Conservation (phyloP, 2,888 invertebrate species). For the Chrysopilus asiliformis region DNA sequence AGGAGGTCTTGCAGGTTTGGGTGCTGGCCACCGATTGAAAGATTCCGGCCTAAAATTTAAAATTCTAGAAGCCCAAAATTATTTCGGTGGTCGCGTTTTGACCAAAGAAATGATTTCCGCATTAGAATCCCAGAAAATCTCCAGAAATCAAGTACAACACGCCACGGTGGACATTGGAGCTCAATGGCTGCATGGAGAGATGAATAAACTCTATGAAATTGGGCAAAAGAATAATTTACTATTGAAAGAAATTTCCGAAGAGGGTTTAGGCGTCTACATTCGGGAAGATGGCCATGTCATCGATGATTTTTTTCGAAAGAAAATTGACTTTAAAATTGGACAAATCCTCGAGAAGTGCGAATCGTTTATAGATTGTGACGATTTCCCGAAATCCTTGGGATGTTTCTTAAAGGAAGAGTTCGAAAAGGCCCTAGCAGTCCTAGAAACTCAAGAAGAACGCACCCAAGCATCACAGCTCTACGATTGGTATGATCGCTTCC, state of each 20-base stretch:
- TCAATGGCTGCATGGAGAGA: slow-evolving; percentile 35
- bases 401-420: slow-evolving; percentile 37
- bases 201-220: slow-evolving; percentile 30
- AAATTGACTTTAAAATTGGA: slow-evolving; percentile 40
- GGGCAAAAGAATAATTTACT: slow-evolving; percentile 25
- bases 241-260: slow-evolving; percentile 30
- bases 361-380: slow-evolving; percentile 28
- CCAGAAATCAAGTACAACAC: slow-evolving; percentile 23
- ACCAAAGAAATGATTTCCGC: slow-evolving; percentile 17
- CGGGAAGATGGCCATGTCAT: slow-evolving; percentile 37
- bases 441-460: slow-evolving; percentile 25
- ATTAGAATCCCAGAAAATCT: neutral
- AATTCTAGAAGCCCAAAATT: slow-evolving; percentile 43
- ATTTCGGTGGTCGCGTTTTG: slow-evolving; percentile 45
- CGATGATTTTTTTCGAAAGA: slow-evolving; percentile 36
- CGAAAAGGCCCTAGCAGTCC: slow-evolving; percentile 8
- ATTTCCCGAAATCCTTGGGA: slow-evolving; percentile 33
- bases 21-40: slow-evolving; percentile 15
- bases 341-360: slow-evolving; percentile 39
- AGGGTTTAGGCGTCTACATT: slow-evolving; percentile 43
- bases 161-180: slow-evolving; percentile 31
- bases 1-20: slow-evolving; percentile 20
- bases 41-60: slow-evolving; percentile 26
- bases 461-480: slow-evolving; percentile 38
- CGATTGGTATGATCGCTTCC: slow-evolving; percentile 47